Base-by-base conservation (phyloP, 30 jellyfish, hydroid and myxozoan species). In the Hydractinia symbiolongicarpus region DNA sequence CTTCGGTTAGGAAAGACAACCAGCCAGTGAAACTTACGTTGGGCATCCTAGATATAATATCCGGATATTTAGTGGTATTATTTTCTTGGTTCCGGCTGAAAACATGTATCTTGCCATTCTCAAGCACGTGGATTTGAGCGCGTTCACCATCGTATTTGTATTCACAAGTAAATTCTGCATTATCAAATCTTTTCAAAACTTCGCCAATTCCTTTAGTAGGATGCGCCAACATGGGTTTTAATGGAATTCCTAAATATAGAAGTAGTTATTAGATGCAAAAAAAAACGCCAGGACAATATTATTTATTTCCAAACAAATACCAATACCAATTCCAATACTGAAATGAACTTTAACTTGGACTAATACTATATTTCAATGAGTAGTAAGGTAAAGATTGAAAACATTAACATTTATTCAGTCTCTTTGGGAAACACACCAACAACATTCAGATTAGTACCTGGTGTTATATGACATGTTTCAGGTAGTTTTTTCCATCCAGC, bases 171-270 rank as follows among this genome's bases (percentile, higher is more conserved):
- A 86, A 86, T 8, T 89, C 95, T 4, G 95, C 90, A 16, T 81
- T 77, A 50, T 87, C 99, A 64, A 93, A 93, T 55, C 99, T 78
- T 67, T 83, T 93, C 53, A 86, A 82, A 19, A 93, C 96, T 50
- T 93, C 99, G 55, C 94, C 56, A 19, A 93, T 81, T 67, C 96
- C 96, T 68, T 93, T 93, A 10, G 96, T 79, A 51, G 99, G 96
- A 77, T 86, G 96, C 56, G 99, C 99, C 67, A 93, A 83, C 99
- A 93, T 93, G 16, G 99, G 99, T 66, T 93, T 93, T 84, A 93
- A 68, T 14, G 99, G 99, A 21, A 87, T 79, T 50, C 99, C 99
- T 93, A 7, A 4, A 56, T 53, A 73, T 10, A 57, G 9, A 67
- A 77, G 21, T 10, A 54, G 9, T 8, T 7, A 9, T 16, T 49